Percentiles rank a stretch among this genome's conserved stretches.
These are phyloP conservation scores for Miichthys miiuy DNA, from an alignment of 2,797 vertebrate species.

Conservation along the genomic window DNA sequence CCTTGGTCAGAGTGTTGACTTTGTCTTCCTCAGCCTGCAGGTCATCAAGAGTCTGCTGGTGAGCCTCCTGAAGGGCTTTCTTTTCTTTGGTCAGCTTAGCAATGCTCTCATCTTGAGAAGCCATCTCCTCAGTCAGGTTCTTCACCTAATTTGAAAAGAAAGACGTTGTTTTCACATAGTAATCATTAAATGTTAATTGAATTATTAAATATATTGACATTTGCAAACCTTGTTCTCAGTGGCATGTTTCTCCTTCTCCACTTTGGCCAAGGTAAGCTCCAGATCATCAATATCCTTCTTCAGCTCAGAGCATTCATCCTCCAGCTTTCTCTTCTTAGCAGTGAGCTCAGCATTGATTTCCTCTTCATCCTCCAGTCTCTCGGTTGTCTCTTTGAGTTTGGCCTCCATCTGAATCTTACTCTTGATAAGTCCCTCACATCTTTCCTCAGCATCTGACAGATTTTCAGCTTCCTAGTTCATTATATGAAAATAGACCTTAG, in stretches of 20 bases:
- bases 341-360: constrained; percentile 61
- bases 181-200: neutral
- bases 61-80: too few relatives aligned
- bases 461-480: too few relatives aligned
- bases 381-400: constrained; percentile 90
- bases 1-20: too few relatives aligned
- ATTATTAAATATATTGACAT: neutral
- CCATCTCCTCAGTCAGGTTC: constrained; percentile 83
- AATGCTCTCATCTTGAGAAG: constrained; percentile 81
- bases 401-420: constrained; percentile 91
- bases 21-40: too few relatives aligned
- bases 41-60: too few relatives aligned
- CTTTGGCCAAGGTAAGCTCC: constrained; percentile 90
- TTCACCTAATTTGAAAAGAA: constrained; percentile 69
- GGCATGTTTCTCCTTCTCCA: constrained; percentile 91
- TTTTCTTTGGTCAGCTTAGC: constrained; percentile 82
- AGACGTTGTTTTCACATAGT: neutral
- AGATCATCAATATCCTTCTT: constrained; percentile 93
- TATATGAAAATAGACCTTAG: too few relatives aligned
- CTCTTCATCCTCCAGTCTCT: constrained; percentile 89
- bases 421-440: constrained; percentile 81
- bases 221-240: constrained; percentile 91
- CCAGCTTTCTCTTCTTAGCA: constrained; percentile 80
- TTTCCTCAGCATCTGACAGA: too few relatives aligned
- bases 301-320: constrained; percentile 81